phyloP scores from a whole-genome alignment of 1,140 invertebrate genomes.

The Papilio polyxenes region DNA sequence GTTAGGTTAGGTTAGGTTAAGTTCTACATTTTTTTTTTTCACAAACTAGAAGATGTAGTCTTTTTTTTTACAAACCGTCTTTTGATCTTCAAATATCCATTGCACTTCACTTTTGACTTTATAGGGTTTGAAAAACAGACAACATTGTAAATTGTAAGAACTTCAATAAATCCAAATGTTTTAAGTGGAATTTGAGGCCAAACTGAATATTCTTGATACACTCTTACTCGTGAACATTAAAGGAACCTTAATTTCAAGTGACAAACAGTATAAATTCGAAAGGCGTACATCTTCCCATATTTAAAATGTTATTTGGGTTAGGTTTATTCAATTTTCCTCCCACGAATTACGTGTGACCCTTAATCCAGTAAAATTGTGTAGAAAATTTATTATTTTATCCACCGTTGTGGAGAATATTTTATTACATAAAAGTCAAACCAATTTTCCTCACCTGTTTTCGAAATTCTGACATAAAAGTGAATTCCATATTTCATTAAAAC shows the following conservation, averaged over 20 bases:
- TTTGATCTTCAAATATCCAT: no score
- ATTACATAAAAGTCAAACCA: slow-evolving; percentile 26
- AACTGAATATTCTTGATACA: neutral
- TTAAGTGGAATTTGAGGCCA: neutral
- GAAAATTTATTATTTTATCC: slow-evolving; percentile 29
- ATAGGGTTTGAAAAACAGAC: neutral
- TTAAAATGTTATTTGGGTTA: slow-evolving; percentile 28
- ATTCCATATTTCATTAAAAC: slow-evolving; percentile 7
- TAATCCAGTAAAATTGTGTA: slow-evolving; percentile 24
- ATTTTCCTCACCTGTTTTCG: slow-evolving; percentile 8
- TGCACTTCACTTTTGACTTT: no score
- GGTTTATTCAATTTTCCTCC: slow-evolving; percentile 23
- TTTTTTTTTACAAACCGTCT: no score
- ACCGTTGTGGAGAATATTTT: slow-evolving; percentile 15
- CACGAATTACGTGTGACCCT: slow-evolving; percentile 17
- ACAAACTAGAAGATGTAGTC: no score
- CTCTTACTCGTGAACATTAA: neutral
- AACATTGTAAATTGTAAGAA: neutral
- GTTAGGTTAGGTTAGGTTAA: neutral
- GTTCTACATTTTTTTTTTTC: no score
- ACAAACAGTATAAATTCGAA: slow-evolving; percentile 13
- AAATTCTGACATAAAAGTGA: slow-evolving; percentile 15
- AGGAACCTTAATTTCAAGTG: neutral
- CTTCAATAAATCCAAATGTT: neutral
- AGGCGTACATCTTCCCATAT: slow-evolving; percentile 19